Base-by-base conservation (phyloP, 2,113 vertebrate species). In the Clinocottus analis region DNA sequence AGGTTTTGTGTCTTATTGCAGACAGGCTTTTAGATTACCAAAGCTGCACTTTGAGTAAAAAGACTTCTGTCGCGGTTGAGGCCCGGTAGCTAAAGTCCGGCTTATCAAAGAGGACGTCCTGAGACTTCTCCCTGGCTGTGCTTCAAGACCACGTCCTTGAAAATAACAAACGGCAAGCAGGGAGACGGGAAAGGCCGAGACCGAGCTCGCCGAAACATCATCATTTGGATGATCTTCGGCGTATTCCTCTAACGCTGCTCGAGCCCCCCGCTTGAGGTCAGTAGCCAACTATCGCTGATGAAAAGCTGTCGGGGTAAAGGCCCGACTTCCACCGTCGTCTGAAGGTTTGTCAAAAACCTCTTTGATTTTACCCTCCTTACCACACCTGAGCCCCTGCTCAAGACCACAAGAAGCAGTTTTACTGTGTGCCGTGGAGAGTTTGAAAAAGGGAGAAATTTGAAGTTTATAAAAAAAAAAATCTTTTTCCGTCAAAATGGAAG, bases 281-380 rank as follows among this genome's bases (percentile, higher is more conserved):
- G 63, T 2, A 23, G 63, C 66, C 66, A 72, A 66, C 25, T 75
- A 68, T 27, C 2, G 14, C 25, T 62, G 53, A 69, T 76, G 61
- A 70, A 81, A 82, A 62, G 17, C 63, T 19, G 56, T 56, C 41
- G 19, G 37, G 23, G 66, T 23, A 63, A 81, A 80, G 21, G 17
- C 47, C 37, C 43, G 55, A 21, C 13, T 6, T 51, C 37, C 19
- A 49, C 43, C 80, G 72, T 43, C 8, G 1, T 55, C 76, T 45
- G 37, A 72, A 10, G 70, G 37, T 75, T 78, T 64, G 17, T 49
- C 45, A 39, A 21, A n/a, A 67, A n/a, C 29, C 55, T 77, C 35
- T 37, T 12, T 19, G 70, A 65, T 70, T 72, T 71, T 69, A 70
- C 67, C 68, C 74, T 69, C 39, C 37, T 31, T 43, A 23, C 11